phyloP scores from a whole-genome alignment of 2,797 vertebrate species.

The Hoplostethus atlanticus region DNA sequence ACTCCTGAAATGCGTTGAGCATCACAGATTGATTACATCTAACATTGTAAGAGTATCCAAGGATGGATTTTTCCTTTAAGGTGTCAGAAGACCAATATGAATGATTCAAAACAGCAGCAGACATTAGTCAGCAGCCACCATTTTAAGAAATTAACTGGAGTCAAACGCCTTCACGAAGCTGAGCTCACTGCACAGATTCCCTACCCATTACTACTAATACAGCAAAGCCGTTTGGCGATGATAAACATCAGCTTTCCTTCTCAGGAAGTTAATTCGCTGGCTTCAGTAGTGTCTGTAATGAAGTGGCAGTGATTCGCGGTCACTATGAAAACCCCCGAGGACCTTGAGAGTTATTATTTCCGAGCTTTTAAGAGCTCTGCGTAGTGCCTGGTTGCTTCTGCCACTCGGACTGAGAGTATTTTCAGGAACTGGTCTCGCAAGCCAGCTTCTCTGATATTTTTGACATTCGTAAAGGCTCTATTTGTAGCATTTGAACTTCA shows the following conservation, averaged over 20 bases:
- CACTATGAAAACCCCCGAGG: background rate
- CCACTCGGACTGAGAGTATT: background rate
- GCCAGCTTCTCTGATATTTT: too few species aligned
- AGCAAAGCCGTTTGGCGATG: background rate
- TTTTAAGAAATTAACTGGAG: conserved; percentile 3
- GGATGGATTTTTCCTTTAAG: too few species aligned
- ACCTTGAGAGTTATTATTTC: background rate
- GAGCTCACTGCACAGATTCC: background rate
- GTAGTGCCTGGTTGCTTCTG: too few species aligned
- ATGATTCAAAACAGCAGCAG: too few species aligned
- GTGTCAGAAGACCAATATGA: too few species aligned
- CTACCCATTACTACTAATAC: background rate
- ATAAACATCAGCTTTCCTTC: background rate
- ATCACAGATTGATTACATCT: background rate
- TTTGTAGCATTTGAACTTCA: too few species aligned
- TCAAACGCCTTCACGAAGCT: background rate
- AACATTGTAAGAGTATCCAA: too few species aligned
- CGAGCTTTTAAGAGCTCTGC: too few species aligned
- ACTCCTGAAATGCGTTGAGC: background rate
- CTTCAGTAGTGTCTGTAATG: conserved; percentile 8
- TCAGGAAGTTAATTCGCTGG: background rate
- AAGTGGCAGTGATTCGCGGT: conserved; percentile 2
- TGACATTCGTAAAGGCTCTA: too few species aligned
- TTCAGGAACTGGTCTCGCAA: conserved; percentile 7
- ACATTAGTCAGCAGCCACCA: background rate